phyloP scores from a whole-genome alignment of 2,888 invertebrate species.

The Adelognathus sp. region DNA sequence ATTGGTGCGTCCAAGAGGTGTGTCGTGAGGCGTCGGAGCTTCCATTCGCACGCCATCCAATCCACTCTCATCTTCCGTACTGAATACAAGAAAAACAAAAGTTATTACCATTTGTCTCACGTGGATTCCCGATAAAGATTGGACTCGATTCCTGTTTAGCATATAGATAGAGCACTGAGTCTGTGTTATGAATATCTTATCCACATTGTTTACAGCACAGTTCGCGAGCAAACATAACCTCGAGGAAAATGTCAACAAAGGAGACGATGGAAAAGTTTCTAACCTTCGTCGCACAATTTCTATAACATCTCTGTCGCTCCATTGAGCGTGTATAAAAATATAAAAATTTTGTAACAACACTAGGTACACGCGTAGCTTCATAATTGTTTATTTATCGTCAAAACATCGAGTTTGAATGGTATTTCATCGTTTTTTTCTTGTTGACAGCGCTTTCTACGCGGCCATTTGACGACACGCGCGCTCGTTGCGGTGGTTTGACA shows the following conservation, averaged over 20 bases:
- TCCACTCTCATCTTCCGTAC: conserved; percentile 70
- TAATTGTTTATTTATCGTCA: conserved; percentile 71
- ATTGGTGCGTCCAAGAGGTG: conserved; percentile 67
- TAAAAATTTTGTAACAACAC: conserved; percentile 71
- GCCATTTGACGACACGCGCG: conserved; percentile 53
- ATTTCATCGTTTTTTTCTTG: conserved; percentile 66
- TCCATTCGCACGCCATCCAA: conserved; percentile 68
- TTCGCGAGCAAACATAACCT: conserved; percentile 50
- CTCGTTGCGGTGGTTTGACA: neutral
- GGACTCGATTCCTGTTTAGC: neutral
- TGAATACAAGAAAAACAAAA: conserved; percentile 47
- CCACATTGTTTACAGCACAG: neutral
- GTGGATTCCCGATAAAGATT: neutral
- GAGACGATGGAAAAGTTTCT: conserved; percentile 19
- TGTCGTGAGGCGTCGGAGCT: conserved; percentile 70
- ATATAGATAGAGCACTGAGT: neutral
- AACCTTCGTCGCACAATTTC: conserved; percentile 40
- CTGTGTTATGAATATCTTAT: conserved; percentile 28
- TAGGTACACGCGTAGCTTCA: conserved; percentile 76
- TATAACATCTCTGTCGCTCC: conserved; percentile 39
- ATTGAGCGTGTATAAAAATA: conserved; percentile 71
- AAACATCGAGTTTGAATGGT: conserved; percentile 68
- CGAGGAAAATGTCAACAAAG: conserved; percentile 37
- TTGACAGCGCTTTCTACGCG: conserved; percentile 59
- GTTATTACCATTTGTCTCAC: neutral